Evolutionary conservation across 2,113 vertebrate genomes (phyloP).

Genomic region (Oryctolagus cuniculus): mOryCun1.1 NC_091442.1:87759001-87759500

Average conservation of each 20-base stretch:
- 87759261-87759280: neutral
- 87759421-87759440: neutral
- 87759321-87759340: neutral
- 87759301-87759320: neutral
- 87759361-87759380: neutral
- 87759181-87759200: neutral
- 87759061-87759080: neutral
- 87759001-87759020: neutral
- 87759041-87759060: neutral
- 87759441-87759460: neutral
- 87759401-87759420: neutral
- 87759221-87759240: neutral
- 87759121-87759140: neutral
- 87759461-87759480: neutral
- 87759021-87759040: neutral
- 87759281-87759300: slow-evolving; percentile 22
- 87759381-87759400: neutral
- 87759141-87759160: neutral
- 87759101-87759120: neutral
- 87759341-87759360: neutral
- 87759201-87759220: neutral
- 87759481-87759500: neutral
- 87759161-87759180: neutral
- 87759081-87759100: neutral
- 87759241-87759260: neutral